Evolutionary conservation across 2,888 invertebrate species (phyloP), one percentile per base, ranked within the genome.

Genomic region (Coenonympha glycerion): DNA sequence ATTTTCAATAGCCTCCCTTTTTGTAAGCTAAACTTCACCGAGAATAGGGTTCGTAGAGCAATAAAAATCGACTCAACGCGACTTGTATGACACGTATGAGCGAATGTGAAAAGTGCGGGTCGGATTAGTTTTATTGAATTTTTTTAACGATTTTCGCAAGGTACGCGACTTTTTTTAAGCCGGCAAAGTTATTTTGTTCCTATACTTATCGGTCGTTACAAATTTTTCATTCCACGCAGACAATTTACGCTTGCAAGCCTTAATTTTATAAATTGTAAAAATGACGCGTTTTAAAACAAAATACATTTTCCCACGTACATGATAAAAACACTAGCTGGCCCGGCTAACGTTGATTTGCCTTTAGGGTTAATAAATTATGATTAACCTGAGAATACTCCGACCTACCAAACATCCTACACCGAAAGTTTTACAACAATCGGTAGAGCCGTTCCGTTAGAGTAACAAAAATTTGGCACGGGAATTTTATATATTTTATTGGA

Each of bases 41-140:
- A 68, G 74, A 71, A 66, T 70, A 71, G 64, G 72, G 65, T 72
- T 76, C 79, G 73, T 79, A 71, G 71, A 63, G 82, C 76, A 82
- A 85, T 85, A 86, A 85, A 84, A 81, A 79, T 78, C 80, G 79
- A 74, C 83, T 85, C 83, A 79, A 68, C 71, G 71, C 44, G 49
- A 53, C 51, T 33, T 34, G 41, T 45, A 24, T 40, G 30, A 45
- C 74, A 79, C 73, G 70, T 77, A 69, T 73, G 73, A 65, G 62
- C 59, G 62, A 68, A 69, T 49, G 71, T 74, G 73, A 74, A 76
- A 78, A 69, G 61, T 52, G 60, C 49, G 40, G 24, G 24, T 24
- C 2, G 54, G 47, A 55, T 57, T 59, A 63, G 61, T 56, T 54
- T 60, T 58, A 58, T 66, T 64, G 64, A 34, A 51, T n/a, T 44